Conservation (phyloP, 1,140 invertebrate genomes). For the Zaprionus lachaisei region DNA sequence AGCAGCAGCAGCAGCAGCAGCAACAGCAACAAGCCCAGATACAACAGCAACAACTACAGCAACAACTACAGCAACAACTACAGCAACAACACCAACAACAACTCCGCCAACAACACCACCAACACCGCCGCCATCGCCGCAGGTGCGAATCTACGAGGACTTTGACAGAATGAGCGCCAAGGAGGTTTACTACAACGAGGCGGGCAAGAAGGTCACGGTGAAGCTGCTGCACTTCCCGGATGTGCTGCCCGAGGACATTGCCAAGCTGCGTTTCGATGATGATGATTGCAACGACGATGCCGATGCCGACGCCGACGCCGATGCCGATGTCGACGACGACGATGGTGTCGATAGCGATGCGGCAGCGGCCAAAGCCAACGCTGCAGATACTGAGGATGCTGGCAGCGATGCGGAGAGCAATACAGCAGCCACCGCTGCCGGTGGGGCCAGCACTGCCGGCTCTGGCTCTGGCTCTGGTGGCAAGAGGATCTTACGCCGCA, state of each 20-base stretch:
- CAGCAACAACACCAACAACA: background rate
- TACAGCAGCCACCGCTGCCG: background rate
- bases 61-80: background rate
- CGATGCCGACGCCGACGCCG: slow-evolving; percentile 26
- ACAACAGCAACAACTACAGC: slow-evolving; percentile 29
- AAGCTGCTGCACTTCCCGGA: slow-evolving; percentile 82
- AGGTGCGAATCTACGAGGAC: slow-evolving; percentile 84
- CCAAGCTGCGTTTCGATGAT: slow-evolving; percentile 76
- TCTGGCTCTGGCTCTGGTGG: background rate
- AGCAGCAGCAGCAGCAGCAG: slow-evolving; percentile 21
- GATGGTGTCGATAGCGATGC: slow-evolving; percentile 34
- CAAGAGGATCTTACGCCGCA: slow-evolving; percentile 76
- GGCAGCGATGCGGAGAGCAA: slow-evolving; percentile 55
- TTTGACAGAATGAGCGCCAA: slow-evolving; percentile 85
- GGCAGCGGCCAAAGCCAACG: slow-evolving; percentile 13
- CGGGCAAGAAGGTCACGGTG: slow-evolving; percentile 82
- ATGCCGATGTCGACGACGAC: slow-evolving; percentile 33
- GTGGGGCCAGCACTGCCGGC: background rate
- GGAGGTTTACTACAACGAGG: slow-evolving; percentile 83
- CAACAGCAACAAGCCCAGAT: slow-evolving; percentile 8
- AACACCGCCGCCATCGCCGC: slow-evolving; percentile 68
- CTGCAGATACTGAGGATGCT: slow-evolving; percentile 57
- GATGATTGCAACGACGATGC: slow-evolving; percentile 48
- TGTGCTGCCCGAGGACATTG: slow-evolving; percentile 76
- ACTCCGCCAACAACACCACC: slow-evolving; percentile 44